Evolutionary conservation across 1,140 invertebrate species (phyloP).

Genomic region (Anastrepha ludens): DNA sequence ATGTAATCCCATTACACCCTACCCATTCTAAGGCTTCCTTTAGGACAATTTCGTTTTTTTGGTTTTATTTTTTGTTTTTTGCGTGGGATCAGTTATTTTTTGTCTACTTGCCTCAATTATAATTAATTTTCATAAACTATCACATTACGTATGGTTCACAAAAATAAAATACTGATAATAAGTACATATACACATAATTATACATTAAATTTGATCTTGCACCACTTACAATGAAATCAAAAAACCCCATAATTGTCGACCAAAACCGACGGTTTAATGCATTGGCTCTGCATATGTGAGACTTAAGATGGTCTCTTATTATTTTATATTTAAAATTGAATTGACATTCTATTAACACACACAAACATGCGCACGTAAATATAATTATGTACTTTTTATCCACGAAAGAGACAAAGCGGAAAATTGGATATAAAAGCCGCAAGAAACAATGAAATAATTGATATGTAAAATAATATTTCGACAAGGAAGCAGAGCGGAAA

Average conservation of each 20-base stretch:
- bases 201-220: conserved; percentile 3
- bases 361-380: not conserved
- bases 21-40: not conserved
- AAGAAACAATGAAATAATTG: conserved; percentile 69
- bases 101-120: not conserved
- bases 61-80: not conserved
- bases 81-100: not conserved
- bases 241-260: not conserved
- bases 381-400: not conserved
- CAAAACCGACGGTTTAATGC: not conserved
- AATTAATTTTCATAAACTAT: conserved; percentile 8
- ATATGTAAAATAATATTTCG: conserved; percentile 73
- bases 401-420: not conserved
- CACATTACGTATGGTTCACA: not conserved
- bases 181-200: not conserved
- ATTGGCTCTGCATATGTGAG: not conserved
- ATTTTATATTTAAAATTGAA: not conserved
- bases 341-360: not conserved
- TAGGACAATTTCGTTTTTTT: not conserved
- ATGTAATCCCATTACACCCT: too few relatives aligned
- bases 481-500: conserved; percentile 51
- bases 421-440: conserved; percentile 46
- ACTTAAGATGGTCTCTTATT: not conserved
- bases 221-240: not conserved
- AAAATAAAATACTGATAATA: not conserved